These are phyloP conservation scores for Batillaria attramentaria DNA, from an alignment of 1,140 invertebrate genomes.

Conservation along the genomic window DNA sequence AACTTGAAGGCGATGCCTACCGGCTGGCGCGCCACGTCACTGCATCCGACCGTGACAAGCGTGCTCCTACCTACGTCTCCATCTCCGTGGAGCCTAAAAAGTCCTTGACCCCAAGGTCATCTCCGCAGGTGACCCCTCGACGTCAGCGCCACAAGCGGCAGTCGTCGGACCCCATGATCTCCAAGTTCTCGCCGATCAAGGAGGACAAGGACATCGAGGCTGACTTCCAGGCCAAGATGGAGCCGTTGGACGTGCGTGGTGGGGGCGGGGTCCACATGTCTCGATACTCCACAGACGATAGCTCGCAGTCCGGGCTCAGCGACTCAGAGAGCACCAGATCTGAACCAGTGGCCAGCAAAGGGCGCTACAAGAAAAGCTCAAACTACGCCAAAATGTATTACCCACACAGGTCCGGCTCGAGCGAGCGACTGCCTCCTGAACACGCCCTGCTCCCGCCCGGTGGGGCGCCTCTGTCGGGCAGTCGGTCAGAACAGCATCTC, in stretches of 20 bases:
- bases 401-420: constrained; percentile 33
- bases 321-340: constrained; percentile 66
- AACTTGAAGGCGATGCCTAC: constrained; percentile 60
- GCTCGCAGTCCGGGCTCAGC: constrained; percentile 66
- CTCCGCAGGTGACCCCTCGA: constrained; percentile 67
- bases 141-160: constrained; percentile 68
- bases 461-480: constrained; percentile 44
- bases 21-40: constrained; percentile 29
- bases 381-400: constrained; percentile 64
- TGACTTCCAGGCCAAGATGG: constrained; percentile 59
- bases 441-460: constrained; percentile 32
- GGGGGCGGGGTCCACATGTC: constrained; percentile 21
- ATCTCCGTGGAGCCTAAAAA: constrained; percentile 37
- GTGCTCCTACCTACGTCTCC: constrained; percentile 17
- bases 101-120: constrained; percentile 56
- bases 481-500: constrained; percentile 48
- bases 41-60: constrained; percentile 19
- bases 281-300: constrained; percentile 61
- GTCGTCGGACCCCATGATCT: constrained; percentile 69
- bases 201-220: constrained; percentile 74
- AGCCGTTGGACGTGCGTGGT: constrained; percentile 30
- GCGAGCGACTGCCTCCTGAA: constrained; percentile 37
- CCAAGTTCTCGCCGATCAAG: constrained; percentile 75
- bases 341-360: constrained; percentile 51
- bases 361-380: constrained; percentile 55